phyloP scores from a whole-genome alignment of 2,113 vertebrate genomes.

The Nibea coibor region DNA sequence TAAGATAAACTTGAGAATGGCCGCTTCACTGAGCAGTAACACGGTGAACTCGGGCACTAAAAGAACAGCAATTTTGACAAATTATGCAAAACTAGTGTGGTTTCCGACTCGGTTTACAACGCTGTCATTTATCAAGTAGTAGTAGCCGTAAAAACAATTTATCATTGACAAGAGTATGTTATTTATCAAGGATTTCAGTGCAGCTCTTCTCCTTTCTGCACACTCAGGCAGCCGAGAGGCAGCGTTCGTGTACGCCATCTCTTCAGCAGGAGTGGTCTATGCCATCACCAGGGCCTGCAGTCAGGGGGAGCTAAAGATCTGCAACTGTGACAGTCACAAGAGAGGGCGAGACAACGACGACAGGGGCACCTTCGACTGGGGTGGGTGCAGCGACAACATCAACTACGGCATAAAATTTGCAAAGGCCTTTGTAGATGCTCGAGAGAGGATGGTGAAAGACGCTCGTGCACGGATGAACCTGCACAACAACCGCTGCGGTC shows the following conservation, averaged over 20 bases:
- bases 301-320: slow-evolving; percentile 95
- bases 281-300: slow-evolving; percentile 97
- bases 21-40: slow-evolving; percentile 15
- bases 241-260: slow-evolving; percentile 98
- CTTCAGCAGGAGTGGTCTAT: slow-evolving; percentile 96
- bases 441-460: slow-evolving; percentile 95
- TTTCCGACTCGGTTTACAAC: background rate
- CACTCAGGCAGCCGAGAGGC: slow-evolving; percentile 93
- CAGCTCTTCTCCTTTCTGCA: background rate
- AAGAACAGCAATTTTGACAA: background rate
- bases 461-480: slow-evolving; percentile 96
- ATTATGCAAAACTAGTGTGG: background rate
- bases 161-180: background rate
- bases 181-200: background rate
- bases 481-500: slow-evolving; percentile 97
- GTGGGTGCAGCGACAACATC: slow-evolving; percentile 98
- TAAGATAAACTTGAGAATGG: slow-evolving; percentile 7
- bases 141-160: background rate
- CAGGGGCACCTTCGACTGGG: slow-evolving; percentile 95
- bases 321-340: slow-evolving; percentile 92
- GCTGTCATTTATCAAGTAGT: accelerated
- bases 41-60: background rate
- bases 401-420: slow-evolving; percentile 96
- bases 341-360: slow-evolving; percentile 89
- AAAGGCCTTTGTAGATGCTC: slow-evolving; percentile 95